Evolutionary conservation across 2,113 vertebrate species (phyloP).

Genomic region (Pardalotus punctatus): DNA sequence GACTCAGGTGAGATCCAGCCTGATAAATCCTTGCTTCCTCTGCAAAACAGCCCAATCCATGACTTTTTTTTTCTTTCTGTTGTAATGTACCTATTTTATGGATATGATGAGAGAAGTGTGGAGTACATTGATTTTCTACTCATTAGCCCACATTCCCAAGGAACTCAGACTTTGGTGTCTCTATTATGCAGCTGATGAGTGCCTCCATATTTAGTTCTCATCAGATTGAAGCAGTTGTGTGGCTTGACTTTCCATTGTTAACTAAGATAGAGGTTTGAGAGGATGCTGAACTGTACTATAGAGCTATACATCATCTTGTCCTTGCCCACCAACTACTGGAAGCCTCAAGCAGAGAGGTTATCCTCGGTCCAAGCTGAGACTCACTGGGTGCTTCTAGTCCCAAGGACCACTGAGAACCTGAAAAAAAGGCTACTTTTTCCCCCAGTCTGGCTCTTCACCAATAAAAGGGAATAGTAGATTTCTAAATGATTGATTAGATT

Average conservation of each 20-base stretch:
- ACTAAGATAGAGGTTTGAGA: not conserved
- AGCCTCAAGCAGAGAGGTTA: fast-evolving
- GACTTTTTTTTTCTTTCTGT: not conserved
- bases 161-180: not conserved
- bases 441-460: not conserved
- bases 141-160: not conserved
- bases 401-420: not conserved
- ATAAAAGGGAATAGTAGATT: not conserved
- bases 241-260: not conserved
- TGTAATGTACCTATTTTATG: not conserved
- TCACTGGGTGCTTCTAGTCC: not conserved
- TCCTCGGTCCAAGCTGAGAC: not conserved
- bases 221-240: not conserved
- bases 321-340: not conserved
- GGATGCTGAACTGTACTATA: not conserved
- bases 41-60: not conserved
- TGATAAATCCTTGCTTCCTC: not conserved
- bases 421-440: not conserved
- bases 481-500: not conserved
- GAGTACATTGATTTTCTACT: not conserved
- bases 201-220: not conserved
- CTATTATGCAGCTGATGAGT: not conserved
- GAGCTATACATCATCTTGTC: not conserved
- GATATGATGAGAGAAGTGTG: not conserved
- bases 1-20: not conserved